Evolutionary conservation across 2,113 vertebrate species (phyloP).

Genomic region (Apodemus sylvaticus): DNA sequence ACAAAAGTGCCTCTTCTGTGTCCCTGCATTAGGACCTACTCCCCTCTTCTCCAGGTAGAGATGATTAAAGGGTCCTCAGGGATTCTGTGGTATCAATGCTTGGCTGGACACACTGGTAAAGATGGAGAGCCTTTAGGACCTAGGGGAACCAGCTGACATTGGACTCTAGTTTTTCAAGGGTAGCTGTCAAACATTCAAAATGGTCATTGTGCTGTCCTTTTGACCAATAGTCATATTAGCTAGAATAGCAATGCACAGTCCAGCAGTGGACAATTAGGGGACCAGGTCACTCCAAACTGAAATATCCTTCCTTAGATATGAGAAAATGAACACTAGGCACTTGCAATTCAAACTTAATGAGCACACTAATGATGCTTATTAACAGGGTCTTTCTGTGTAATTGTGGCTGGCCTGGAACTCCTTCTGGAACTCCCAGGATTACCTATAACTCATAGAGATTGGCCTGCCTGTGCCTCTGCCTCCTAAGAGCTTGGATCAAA

Average conservation of each 20-base stretch:
- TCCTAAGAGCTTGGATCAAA: too few relatives aligned
- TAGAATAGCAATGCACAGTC: not conserved
- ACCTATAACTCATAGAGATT: too few relatives aligned
- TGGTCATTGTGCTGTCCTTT: too few relatives aligned
- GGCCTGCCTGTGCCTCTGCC: too few relatives aligned
- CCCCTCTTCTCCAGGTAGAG: too few relatives aligned
- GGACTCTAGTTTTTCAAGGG: too few relatives aligned
- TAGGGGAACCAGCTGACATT: not conserved
- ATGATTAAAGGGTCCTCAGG: not conserved
- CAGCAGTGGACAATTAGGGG: not conserved
- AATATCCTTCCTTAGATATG: not conserved
- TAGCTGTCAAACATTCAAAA: not conserved
- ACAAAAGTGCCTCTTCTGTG: too few relatives aligned
- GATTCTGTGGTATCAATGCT: not conserved
- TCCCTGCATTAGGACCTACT: not conserved
- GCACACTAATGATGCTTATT: not conserved
- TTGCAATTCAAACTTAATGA: not conserved
- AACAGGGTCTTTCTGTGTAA: too few relatives aligned
- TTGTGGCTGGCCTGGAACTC: too few relatives aligned
- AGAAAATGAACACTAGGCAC: not conserved
- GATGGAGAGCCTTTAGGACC: not conserved
- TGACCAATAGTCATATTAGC: too few relatives aligned
- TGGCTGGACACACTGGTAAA: not conserved
- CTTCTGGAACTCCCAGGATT: too few relatives aligned
- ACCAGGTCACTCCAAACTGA: not conserved